A percentile compares a stretch with the other conserved stretches of the same genome.
phyloP scores from a whole-genome alignment of 2,113 vertebrate species.

The Sterna hirundo region DNA sequence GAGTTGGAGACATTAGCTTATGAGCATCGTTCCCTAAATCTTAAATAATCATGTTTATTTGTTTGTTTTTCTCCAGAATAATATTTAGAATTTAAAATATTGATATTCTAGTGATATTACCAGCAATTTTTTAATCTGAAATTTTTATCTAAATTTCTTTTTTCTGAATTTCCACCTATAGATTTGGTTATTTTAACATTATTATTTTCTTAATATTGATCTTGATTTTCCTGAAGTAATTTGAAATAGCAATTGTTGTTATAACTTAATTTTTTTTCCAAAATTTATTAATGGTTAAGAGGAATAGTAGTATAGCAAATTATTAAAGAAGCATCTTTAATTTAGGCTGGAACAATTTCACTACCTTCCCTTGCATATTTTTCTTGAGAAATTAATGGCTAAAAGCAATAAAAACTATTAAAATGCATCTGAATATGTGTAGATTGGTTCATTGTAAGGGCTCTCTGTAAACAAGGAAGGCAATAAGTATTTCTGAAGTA shows the following conservation, averaged over 20 bases:
- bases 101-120: background rate
- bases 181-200: background rate
- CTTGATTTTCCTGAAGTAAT: background rate
- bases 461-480: background rate
- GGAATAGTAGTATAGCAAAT: constrained; percentile 25
- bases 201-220: background rate
- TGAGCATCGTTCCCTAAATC: background rate
- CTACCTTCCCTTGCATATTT: background rate
- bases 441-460: background rate
- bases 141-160: background rate
- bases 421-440: background rate
- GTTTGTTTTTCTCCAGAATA: background rate
- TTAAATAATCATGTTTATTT: background rate
- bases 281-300: constrained; percentile 39
- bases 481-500: background rate
- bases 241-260: background rate
- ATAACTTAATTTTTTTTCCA: background rate
- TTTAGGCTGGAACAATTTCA: background rate
- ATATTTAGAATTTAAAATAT: background rate
- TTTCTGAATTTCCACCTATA: background rate
- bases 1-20: background rate
- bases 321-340: constrained; percentile 17
- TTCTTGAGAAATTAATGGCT: background rate
- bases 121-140: background rate
- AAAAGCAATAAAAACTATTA: background rate